Evolutionary conservation across 2,797 vertebrate genomes (phyloP), one percentile per base, ranked within the genome.

Genomic region (Catamblyrhynchus diadema): DNA sequence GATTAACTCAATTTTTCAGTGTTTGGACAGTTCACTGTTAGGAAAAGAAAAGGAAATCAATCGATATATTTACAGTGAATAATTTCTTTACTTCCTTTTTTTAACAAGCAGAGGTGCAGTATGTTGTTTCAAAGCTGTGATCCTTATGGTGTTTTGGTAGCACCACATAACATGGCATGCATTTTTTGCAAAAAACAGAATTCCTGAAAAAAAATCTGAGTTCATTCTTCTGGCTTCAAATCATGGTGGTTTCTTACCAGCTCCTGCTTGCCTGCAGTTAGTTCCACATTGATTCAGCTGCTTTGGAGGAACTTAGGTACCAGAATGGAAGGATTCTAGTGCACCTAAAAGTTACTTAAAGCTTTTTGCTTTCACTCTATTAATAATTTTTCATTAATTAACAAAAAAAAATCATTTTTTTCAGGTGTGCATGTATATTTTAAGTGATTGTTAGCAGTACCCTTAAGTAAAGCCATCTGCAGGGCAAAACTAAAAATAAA

Each of bases 151-250:
- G 28, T 10, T 92, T 93, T 54, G 39, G 62, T 62, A 86, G 44
- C 44, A 79, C 11, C 37, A 54, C 12, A 1, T 81, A 87, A 24
- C 3, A 5, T 30, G 28, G 14, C n/a, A 44, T 69, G 9, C 9
- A 19, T 66, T 56, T 70, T 56, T 69, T 65, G 7, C 6, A 67
- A 61, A 64, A 62, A 67, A 78, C 9, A 56, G 32, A 71, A 14
- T 78, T 90, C 8, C 42, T 53, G 37, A 51, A 92, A 74, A 60
- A 75, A 53, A 88, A 35, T 59, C 19, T 61, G n/a, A 47, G 19
- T 67, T 95, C 53, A 27, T 78, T 88, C 57, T 88, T 91, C 88
- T 94, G 57, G 24, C 37, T 95, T 92, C 84, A 92, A 75, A 79
- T 90, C 28, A 32, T 61, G 30, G 19, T 48, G 35, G 25, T 93